Evolutionary conservation across 2,888 invertebrate genomes (phyloP).

Genomic region (Halocaridina rubra): DNA sequence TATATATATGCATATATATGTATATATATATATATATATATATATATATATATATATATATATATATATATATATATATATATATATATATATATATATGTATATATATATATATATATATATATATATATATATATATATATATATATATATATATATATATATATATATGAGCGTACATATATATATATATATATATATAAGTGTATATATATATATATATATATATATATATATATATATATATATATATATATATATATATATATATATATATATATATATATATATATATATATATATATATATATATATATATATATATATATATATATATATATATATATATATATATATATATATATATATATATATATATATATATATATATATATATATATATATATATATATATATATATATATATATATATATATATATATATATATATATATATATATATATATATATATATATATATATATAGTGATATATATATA

Average conservation of each 20-base stretch:
- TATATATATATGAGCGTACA: not conserved
- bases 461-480: slow-evolving; percentile 16
- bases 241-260: slow-evolving; percentile 22
- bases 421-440: not conserved
- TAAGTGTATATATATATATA: not conserved
- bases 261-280: slow-evolving; percentile 24
- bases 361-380: too few relatives aligned
- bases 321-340: not conserved
- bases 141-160: too few relatives aligned
- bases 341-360: not conserved
- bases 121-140: too few relatives aligned
- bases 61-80: not conserved
- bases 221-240: slow-evolving; percentile 16
- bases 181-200: not conserved
- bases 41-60: slow-evolving; percentile 21
- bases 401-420: not conserved
- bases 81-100: not conserved
- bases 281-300: slow-evolving; percentile 20
- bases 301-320: not conserved
- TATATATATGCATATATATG: slow-evolving; percentile 10
- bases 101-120: not conserved
- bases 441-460: not conserved
- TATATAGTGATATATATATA: too few relatives aligned
- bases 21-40: slow-evolving; percentile 29
- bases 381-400: too few relatives aligned